phyloP scores from a whole-genome alignment of 2,797 vertebrate genomes.

The Xyrichtys novacula region DNA sequence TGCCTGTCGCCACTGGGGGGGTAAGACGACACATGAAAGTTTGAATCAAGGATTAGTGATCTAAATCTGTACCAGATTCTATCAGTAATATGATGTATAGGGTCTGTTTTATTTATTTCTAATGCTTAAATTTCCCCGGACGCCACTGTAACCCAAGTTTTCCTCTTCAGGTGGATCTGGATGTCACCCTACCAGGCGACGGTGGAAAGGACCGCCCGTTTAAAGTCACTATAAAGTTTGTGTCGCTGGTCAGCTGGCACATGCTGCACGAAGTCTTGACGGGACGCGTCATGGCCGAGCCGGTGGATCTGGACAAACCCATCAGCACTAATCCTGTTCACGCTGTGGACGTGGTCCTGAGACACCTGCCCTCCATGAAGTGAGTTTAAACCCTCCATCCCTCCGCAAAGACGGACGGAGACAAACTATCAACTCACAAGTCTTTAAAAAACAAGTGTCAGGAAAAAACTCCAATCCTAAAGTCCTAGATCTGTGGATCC shows the following conservation, averaged over 20 bases:
- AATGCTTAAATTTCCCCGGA: too few species aligned
- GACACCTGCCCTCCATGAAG: conserved; percentile 99
- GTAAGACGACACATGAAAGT: conserved; percentile 73
- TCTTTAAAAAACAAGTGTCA: too few species aligned
- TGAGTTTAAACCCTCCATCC: too few species aligned
- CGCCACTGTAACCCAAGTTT: not conserved
- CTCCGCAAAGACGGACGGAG: too few species aligned
- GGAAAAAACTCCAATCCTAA: too few species aligned
- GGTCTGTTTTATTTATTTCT: too few species aligned
- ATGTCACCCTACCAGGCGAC: conserved; percentile 97
- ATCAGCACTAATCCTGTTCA: conserved; percentile 99
- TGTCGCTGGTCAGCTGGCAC: conserved; percentile 98
- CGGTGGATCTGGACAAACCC: conserved; percentile 95
- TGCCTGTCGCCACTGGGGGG: conserved; percentile 94
- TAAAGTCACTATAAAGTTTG: conserved; percentile 95
- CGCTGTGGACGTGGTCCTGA: conserved; percentile 96
- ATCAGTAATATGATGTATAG: too few species aligned
- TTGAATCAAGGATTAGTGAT: too few species aligned
- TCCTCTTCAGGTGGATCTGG: conserved; percentile 92
- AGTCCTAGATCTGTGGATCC: too few species aligned
- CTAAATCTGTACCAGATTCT: too few species aligned
- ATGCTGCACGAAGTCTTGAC: conserved; percentile 96
- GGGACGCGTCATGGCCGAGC: conserved; percentile 89
- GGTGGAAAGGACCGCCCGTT: conserved; percentile 98
- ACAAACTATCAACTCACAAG: too few species aligned